Conservation (phyloP, 1,140 invertebrate species). For the Aphidius ervi region DNA sequence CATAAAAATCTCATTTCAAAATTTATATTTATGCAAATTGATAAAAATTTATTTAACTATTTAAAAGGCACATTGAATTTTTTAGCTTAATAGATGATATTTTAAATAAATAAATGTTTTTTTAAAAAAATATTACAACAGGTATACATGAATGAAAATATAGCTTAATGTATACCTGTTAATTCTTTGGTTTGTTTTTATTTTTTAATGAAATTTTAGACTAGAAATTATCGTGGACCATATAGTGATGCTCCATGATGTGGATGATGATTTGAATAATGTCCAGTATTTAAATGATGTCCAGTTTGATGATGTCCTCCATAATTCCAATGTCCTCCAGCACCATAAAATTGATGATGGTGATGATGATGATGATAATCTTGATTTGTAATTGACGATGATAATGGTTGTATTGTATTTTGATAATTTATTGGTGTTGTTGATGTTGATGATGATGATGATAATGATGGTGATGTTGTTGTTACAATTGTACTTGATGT, state of each 20-base stretch:
- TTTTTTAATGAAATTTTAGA: too few relatives aligned
- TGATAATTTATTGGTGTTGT: conserved; percentile 13
- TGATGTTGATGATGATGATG: too few relatives aligned
- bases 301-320: conserved; percentile 31
- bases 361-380: conserved; percentile 45
- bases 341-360: conserved; percentile 41
- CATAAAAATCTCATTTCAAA: not conserved
- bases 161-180: too few relatives aligned
- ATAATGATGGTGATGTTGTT: too few relatives aligned
- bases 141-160: too few relatives aligned
- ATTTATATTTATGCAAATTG: too few relatives aligned
- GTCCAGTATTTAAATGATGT: conserved; percentile 34
- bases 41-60: not conserved
- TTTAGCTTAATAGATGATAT: too few relatives aligned
- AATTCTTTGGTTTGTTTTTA: too few relatives aligned
- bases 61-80: too few relatives aligned
- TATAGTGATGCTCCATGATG: conserved; percentile 41
- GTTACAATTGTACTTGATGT: conserved; percentile 25
- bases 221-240: conserved; percentile 41
- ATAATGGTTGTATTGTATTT: conserved; percentile 12
- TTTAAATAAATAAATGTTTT: too few relatives aligned
- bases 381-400: conserved; percentile 22
- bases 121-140: too few relatives aligned
- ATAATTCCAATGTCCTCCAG: conserved; percentile 33
- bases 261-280: conserved; percentile 39